These are phyloP conservation scores for Drosophila buzzatii DNA, from an alignment of 2,888 invertebrate species.

Conservation along the genomic window DNA sequence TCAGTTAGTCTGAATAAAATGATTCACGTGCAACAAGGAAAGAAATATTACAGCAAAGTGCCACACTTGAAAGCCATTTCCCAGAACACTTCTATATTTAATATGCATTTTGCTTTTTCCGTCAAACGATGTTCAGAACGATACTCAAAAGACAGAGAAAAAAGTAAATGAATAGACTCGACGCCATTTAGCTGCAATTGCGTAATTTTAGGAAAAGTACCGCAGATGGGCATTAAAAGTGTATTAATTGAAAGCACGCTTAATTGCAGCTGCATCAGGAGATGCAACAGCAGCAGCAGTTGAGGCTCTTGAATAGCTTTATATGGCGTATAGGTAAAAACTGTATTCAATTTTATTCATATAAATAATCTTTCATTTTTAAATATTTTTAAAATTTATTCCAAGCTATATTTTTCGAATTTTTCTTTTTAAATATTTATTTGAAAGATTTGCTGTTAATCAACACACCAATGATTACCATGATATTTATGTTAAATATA, in stretches of 20 bases:
- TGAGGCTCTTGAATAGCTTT: background rate
- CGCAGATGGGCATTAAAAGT: constrained; percentile 5
- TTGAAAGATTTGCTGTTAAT: no score
- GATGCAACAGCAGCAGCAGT: background rate
- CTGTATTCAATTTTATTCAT: background rate
- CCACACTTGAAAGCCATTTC: constrained; percentile 67
- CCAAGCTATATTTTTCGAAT: no score
- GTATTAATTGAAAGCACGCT: constrained; percentile 7
- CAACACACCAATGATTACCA: no score
- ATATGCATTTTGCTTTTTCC: no score
- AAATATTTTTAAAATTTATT: no score
- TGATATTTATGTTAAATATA: no score
- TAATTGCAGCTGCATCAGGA: background rate
- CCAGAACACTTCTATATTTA: constrained; percentile 9
- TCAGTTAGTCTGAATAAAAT: background rate
- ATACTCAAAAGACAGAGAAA: background rate
- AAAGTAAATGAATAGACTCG: constrained; percentile 2
- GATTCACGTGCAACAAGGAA: background rate
- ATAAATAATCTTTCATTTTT: background rate
- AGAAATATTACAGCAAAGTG: constrained; percentile 34
- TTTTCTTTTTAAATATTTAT: no score
- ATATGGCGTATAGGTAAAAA: constrained; percentile 29
- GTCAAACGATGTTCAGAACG: background rate
- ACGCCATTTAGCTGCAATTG: constrained; percentile 5
- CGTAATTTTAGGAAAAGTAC: background rate